Evolutionary conservation across 2,113 vertebrate species (phyloP).

Genomic region (Sminthopsis crassicaudata): DNA sequence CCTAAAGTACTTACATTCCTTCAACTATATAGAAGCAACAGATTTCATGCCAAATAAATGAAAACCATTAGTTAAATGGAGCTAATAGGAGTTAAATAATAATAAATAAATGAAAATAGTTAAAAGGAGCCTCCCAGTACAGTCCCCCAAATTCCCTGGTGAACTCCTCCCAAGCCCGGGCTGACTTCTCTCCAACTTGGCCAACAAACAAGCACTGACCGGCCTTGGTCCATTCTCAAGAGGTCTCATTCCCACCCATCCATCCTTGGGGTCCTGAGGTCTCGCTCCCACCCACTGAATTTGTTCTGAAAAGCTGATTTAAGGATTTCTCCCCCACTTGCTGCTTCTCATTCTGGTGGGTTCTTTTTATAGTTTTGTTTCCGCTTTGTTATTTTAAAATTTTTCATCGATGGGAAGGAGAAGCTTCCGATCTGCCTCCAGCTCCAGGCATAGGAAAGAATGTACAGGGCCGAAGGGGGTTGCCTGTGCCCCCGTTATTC

Average conservation of each 20-base stretch:
- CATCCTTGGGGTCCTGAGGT: neutral
- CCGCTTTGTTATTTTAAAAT: neutral
- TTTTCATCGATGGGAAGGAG: neutral
- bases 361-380: neutral
- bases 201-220: neutral
- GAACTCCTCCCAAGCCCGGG: neutral
- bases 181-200: neutral
- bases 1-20: too few species aligned
- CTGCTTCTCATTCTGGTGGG: neutral
- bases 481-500: neutral
- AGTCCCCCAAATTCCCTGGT: neutral
- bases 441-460: neutral
- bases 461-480: neutral
- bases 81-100: too few species aligned
- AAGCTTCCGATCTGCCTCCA: neutral
- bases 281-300: neutral
- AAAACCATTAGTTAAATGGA: neutral
- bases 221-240: neutral
- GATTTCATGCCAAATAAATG: neutral
- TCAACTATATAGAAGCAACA: neutral
- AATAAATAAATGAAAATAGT: neutral
- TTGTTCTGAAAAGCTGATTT: neutral
- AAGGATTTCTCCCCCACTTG: neutral
- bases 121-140: neutral
- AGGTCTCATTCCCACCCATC: neutral